Evolutionary conservation across 2,113 vertebrate species (phyloP), one percentile per base, ranked within the genome.

Genomic region (Elanoides forficatus): DNA sequence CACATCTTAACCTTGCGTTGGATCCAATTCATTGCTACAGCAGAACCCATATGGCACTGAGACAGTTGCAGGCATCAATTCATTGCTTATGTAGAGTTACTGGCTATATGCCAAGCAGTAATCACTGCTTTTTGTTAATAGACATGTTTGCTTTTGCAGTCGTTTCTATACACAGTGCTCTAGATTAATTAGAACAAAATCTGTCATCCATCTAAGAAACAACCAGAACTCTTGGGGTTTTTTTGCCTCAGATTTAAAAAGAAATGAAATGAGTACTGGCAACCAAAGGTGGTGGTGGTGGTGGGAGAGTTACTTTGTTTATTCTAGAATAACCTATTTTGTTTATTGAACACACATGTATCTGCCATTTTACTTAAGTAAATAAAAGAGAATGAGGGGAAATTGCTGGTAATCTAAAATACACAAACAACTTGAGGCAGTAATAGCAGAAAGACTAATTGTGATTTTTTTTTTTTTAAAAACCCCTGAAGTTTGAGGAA

Each of bases 111-210:
- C 98, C 98, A 98, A 97, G 97, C 97, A 96, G 97, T 98, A 98
- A 98, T 98, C 97, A 97, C 97, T 97, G 97, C 98, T 98, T 98
- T 98, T 98, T 98, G 98, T 98, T 98, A 99, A 98, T 99, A 99
- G 98, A 99, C 98, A 98, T 99, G 98, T 99, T 99, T 99, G 98
- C 98, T 98, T 98, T 98, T 98, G 98, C 98, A 98, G 97, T 98
- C 98, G 94, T 97, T 98, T 98, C 98, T 97, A 98, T 97, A 98
- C 98, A 98, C 97, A 98, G 97, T 97, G 97, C 98, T 98, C 98
- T 97, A 98, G 98, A 98, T 98, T 98, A 98, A 98, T 98, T 98
- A 98, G 98, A 98, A 97, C 73, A 95, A 98, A 98, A 98, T 98
- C 98, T 98, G 98, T 98, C 98, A 98, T 97, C 97, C 97, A 96